Base-by-base conservation (phyloP, 2,888 invertebrate genomes). In the Tipula unca region DNA sequence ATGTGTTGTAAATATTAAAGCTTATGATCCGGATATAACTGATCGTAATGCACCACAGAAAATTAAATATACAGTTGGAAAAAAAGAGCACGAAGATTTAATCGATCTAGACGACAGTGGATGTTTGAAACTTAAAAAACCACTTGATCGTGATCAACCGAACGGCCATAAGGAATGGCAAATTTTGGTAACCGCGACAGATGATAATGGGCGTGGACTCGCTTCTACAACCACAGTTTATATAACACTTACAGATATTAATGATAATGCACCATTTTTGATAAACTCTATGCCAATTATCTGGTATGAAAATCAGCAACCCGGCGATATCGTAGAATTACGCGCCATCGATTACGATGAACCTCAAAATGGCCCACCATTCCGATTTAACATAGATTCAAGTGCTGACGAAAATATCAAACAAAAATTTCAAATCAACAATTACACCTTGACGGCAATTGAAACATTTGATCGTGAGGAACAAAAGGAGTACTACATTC, bases 181-280 rank as follows among this genome's bases (percentile, higher is more conserved):
- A 91, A 94, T 94, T 42, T 91, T 94, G 42, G 93, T 95, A 86
- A 92, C 94, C 89, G 97, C 97, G 0, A 93, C 94, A 82, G 97
- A 97, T 89, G 94, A 94, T 88, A 93, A 95, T 88, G 94, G 94
- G 5, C 93, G 93, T 17, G 94, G 94, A 29, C 90, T 92, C 0
- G 92, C 94, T 86, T 93, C 93, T 0, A 93, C 93, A 1, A 93
- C 94, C 0, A 94, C 94, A 88, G 95, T 97, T 29, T 95, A 92
- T 83, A 92, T 95, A 87, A 92, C 93, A 87, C 89, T 95, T 32
- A 92, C 93, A 3, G 99, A 99, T 89, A 96, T 98, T 88, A 99
- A 99, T 90, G 99, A 99, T 90, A 98, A 99, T 90, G 96, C 96
- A 0, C 99, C 99, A 0, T 95, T 95, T 89, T 92, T 97, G 86